phyloP scores from a whole-genome alignment of 2,888 invertebrate species.

The Rhamnusium bicolor region DNA sequence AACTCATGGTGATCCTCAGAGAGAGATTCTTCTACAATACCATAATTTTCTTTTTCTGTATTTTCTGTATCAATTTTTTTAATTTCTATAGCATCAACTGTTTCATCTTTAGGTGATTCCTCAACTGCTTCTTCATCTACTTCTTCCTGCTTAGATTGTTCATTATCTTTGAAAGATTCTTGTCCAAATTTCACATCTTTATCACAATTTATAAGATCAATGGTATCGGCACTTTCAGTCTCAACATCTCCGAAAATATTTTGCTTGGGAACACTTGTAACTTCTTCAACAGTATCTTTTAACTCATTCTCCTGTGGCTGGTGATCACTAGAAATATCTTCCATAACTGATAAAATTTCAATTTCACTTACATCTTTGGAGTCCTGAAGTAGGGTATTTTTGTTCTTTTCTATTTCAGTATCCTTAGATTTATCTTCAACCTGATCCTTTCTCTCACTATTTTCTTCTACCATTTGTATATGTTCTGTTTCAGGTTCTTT shows the following conservation, averaged over 20 bases:
- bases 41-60: neutral
- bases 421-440: slow-evolving; percentile 18
- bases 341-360: neutral
- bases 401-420: slow-evolving; percentile 2
- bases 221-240: neutral
- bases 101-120: neutral
- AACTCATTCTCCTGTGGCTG: neutral
- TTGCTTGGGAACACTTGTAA: neutral
- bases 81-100: neutral
- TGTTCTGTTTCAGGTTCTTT: neutral
- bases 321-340: neutral
- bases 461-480: neutral
- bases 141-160: neutral
- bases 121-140: neutral
- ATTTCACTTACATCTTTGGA: neutral
- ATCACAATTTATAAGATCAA: neutral
- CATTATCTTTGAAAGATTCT: neutral
- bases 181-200: neutral
- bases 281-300: neutral
- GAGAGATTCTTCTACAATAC: neutral
- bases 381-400: too few species aligned
- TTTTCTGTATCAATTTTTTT: neutral
- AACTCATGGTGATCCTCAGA: neutral
- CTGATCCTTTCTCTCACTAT: neutral
- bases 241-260: neutral